Evolutionary conservation across 2,888 invertebrate genomes (phyloP).

Genomic region (Napeogenes inachia): DNA sequence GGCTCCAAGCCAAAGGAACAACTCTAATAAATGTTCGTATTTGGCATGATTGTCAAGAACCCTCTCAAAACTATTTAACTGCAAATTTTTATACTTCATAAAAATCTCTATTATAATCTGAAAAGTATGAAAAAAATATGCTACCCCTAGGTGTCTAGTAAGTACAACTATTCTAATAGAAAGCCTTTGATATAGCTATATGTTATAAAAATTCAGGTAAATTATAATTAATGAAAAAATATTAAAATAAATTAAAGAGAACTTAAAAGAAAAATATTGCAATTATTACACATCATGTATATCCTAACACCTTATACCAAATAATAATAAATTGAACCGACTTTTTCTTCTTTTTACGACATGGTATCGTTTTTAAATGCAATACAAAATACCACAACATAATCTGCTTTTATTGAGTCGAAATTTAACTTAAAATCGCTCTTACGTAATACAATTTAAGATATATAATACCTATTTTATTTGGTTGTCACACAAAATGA

Average conservation of each 20-base stretch:
- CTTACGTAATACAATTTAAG: slow-evolving; percentile 22
- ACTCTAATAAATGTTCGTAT: slow-evolving; percentile 15
- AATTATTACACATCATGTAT: neutral
- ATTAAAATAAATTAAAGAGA: too few relatives aligned
- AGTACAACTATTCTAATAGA: too few relatives aligned
- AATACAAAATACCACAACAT: slow-evolving; percentile 49
- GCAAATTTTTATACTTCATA: slow-evolving; percentile 14
- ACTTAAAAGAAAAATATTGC: too few relatives aligned
- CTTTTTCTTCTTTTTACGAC: slow-evolving; percentile 49
- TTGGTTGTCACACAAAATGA: neutral
- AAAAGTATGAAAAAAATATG: too few relatives aligned
- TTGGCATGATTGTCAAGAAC: slow-evolving; percentile 10
- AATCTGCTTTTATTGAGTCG: slow-evolving; percentile 17
- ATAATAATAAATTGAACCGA: slow-evolving; percentile 40
- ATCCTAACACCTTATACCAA: slow-evolving; percentile 32
- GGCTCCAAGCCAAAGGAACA: slow-evolving; percentile 13
- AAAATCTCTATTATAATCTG: neutral
- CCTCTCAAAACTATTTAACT: slow-evolving; percentile 13
- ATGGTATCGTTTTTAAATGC: slow-evolving; percentile 58
- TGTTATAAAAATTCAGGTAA: too few relatives aligned
- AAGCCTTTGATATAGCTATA: too few relatives aligned
- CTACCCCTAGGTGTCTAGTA: too few relatives aligned
- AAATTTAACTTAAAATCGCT: slow-evolving; percentile 24
- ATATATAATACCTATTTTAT: neutral
- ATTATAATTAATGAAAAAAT: too few relatives aligned